Evolutionary conservation across 2,797 vertebrate genomes (phyloP), one percentile per base, ranked within the genome.

Genomic region (Cossypha polioptera): DNA sequence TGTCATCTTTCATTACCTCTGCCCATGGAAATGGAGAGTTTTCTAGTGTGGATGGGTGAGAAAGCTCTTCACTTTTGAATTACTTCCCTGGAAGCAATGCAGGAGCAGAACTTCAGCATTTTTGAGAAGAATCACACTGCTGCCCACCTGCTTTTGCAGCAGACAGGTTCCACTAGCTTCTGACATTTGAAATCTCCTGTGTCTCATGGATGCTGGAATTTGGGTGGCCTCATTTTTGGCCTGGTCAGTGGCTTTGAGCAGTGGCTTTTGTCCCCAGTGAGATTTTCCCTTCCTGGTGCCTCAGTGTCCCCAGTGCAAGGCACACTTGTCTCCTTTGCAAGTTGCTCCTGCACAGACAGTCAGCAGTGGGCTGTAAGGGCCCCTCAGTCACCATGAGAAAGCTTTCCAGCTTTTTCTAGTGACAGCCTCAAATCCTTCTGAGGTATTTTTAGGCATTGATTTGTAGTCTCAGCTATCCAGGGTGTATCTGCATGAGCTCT

Each of bases 281-380:
- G 13, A 24, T 69, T 77, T 71, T 80, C 25, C 16, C n/a, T 53
- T 71, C 0, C 0, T 42, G 22, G 26, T 40, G 45, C 58, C 26
- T 80, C 48, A 3, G 16, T 13, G 35, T 74, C 36, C 26, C 25
- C 31, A 14, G 22, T 4, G 1, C 21, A 28, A 51, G 14, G 42
- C 5, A 1, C 7, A 2, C 28, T 69, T 8, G 2, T 22, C 42
- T 59, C 0, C 0, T 59, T 54, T 66, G 24, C 42, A 29, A 45
- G 21, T 8, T 57, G 47, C 42, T 81, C 7, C 54, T 75, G 59
- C 29, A 7, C 17, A 2, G 8, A n/a, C 48, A n/a, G 24, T 13
- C n/a, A 50, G 5, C 13, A 25, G 26, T 0, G 5, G 33, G 33
- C 72, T 57, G 5, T 25, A 22, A n/a, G 25, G 36, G 17, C 17